phyloP scores from a whole-genome alignment of 2,797 vertebrate genomes.

The Taenioides sp. region DNA sequence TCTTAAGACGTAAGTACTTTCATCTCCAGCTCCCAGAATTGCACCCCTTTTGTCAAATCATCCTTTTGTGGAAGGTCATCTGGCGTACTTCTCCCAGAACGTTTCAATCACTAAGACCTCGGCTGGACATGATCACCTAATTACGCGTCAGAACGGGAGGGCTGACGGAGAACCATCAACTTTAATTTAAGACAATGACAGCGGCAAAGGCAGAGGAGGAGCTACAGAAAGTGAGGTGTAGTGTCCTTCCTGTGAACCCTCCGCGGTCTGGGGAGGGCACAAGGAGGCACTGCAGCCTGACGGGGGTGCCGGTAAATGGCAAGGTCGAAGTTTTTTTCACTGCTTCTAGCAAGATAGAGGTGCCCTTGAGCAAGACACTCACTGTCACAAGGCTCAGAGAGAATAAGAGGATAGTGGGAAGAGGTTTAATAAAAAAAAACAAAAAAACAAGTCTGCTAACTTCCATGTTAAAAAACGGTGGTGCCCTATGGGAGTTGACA shows the following conservation, averaged over 20 bases:
- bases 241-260: constrained; percentile 59
- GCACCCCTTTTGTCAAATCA: neutral
- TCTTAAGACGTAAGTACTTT: too few relatives aligned
- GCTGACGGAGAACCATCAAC: constrained; percentile 7
- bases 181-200: constrained; percentile 8
- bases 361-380: constrained; percentile 56
- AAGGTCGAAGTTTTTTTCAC: constrained; percentile 43
- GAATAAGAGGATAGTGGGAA: constrained; percentile 21
- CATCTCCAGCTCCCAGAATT: neutral
- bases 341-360: constrained; percentile 35
- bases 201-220: neutral
- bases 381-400: constrained; percentile 24
- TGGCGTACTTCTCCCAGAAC: neutral
- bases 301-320: constrained; percentile 52
- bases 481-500: too few relatives aligned
- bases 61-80: neutral
- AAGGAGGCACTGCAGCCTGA: constrained; percentile 38
- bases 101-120: constrained; percentile 7
- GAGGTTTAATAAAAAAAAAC: too few relatives aligned
- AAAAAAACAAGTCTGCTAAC: too few relatives aligned
- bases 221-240: constrained; percentile 4
- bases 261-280: constrained; percentile 36
- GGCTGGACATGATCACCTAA: neutral
- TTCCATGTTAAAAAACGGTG: too few relatives aligned
- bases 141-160: neutral